Evolutionary conservation across 1,140 invertebrate genomes (phyloP).

Genomic region (Globodera rostochiensis): DNA sequence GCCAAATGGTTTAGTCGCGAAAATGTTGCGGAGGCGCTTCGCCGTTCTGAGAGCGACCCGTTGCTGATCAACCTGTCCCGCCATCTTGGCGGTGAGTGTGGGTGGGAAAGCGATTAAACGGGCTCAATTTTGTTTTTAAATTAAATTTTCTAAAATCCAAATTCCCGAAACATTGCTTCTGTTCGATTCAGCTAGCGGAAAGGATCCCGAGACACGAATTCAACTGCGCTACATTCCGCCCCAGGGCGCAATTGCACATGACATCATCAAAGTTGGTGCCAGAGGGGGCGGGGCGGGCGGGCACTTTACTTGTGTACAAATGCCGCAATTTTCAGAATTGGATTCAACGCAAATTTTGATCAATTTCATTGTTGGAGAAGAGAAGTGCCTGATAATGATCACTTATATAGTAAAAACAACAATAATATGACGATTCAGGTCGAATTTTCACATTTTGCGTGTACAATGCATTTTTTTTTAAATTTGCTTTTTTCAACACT

Average conservation of each 20-base stretch:
- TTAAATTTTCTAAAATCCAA: conserved; percentile 57
- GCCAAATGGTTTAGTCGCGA: conserved; percentile 70
- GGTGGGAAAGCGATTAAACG: background rate
- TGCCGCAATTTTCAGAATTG: background rate
- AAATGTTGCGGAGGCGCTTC: conserved; percentile 66
- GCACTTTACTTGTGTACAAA: background rate
- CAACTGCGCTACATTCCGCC: conserved; percentile 69
- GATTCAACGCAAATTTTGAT: background rate
- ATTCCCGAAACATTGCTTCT: background rate
- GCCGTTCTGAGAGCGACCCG: conserved; percentile 63
- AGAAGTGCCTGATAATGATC: too few relatives aligned
- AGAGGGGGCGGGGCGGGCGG: background rate
- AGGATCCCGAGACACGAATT: conserved; percentile 58
- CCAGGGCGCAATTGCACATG: conserved; percentile 69
- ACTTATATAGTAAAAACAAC: too few relatives aligned
- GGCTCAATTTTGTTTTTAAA: conserved; percentile 7
- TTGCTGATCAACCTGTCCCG: conserved; percentile 32
- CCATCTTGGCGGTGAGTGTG: conserved; percentile 7
- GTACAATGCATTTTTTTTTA: too few relatives aligned
- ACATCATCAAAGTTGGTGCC: conserved; percentile 66
- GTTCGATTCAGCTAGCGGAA: conserved; percentile 14
- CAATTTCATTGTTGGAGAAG: background rate
- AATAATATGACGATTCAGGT: too few relatives aligned
- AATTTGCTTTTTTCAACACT: too few relatives aligned
- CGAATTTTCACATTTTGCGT: too few relatives aligned